phyloP scores from a whole-genome alignment of 2,113 vertebrate genomes.

The Trematomus loennbergii region DNA sequence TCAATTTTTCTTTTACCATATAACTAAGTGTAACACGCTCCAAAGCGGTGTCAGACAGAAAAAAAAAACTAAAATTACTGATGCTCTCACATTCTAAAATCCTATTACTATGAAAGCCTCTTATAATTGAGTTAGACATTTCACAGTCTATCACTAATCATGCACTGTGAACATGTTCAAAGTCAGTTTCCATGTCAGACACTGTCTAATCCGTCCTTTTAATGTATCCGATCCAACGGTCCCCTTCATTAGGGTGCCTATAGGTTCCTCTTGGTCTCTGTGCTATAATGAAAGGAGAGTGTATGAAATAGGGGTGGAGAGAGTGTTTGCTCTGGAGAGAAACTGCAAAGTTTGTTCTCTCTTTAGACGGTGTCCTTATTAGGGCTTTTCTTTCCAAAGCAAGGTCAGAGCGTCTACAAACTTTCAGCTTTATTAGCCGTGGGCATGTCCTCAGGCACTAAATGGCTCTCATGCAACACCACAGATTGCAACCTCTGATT shows the following conservation, averaged over 20 bases:
- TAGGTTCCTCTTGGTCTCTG: slow-evolving; percentile 69
- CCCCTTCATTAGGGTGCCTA: slow-evolving; percentile 75
- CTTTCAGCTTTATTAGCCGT: slow-evolving; percentile 81
- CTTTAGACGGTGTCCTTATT: slow-evolving; percentile 80
- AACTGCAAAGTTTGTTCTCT: slow-evolving; percentile 59
- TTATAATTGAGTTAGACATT: slow-evolving; percentile 76
- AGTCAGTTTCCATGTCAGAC: slow-evolving; percentile 75
- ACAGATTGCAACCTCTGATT: slow-evolving; percentile 74
- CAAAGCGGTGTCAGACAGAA: slow-evolving; percentile 61
- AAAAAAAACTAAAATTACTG: slow-evolving; percentile 69
- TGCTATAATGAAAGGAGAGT: slow-evolving; percentile 71
- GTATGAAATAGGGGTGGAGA: slow-evolving; percentile 67
- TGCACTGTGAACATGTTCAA: slow-evolving; percentile 72
- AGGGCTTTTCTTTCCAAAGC: slow-evolving; percentile 76
- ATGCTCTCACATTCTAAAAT: slow-evolving; percentile 70
- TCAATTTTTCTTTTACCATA: slow-evolving; percentile 27
- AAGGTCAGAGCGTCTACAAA: slow-evolving; percentile 78
- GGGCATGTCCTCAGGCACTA: slow-evolving; percentile 77
- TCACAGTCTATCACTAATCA: slow-evolving; percentile 78
- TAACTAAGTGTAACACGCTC: slow-evolving; percentile 62
- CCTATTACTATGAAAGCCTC: slow-evolving; percentile 76
- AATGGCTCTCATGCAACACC: slow-evolving; percentile 75
- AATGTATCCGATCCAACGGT: slow-evolving; percentile 69
- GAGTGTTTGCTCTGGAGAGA: slow-evolving; percentile 78
- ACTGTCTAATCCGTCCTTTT: slow-evolving; percentile 76